Percentiles rank a stretch among this genome's conserved stretches.
Evolutionary conservation across 2,113 vertebrate species (phyloP).

Genomic region (Scophthalmus maximus): DNA sequence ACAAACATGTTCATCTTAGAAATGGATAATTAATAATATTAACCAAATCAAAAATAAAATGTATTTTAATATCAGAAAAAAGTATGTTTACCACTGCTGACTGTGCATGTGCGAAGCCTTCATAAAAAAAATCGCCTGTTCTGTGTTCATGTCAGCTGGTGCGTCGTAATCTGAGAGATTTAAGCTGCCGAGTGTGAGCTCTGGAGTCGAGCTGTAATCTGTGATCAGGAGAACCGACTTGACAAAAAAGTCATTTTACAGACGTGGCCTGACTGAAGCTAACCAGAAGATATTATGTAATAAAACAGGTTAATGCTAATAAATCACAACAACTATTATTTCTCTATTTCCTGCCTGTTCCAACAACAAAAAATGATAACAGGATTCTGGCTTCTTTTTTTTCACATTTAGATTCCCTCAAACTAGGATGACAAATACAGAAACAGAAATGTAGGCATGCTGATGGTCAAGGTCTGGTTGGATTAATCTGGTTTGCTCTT

Average conservation of each 20-base stretch:
- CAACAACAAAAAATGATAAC: neutral
- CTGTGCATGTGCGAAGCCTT: conserved; percentile 1
- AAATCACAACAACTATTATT: neutral
- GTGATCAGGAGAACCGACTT: conserved; percentile 45
- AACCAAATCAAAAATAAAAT: neutral
- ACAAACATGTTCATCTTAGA: too few relatives aligned
- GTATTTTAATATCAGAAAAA: neutral
- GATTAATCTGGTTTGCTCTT: conserved; percentile 49
- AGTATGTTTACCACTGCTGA: neutral
- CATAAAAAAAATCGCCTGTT: conserved; percentile 5
- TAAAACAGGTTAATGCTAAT: neutral
- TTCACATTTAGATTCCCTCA: neutral
- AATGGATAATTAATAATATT: too few relatives aligned
- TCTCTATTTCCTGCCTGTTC: neutral
- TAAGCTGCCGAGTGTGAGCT: conserved; percentile 23
- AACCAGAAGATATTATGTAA: neutral
- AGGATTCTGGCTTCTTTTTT: neutral
- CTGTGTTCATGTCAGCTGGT: conserved; percentile 16
- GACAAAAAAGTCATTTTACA: conserved; percentile 29
- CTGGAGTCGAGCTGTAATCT: conserved; percentile 38
- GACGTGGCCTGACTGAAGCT: neutral
- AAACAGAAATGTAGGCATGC: neutral
- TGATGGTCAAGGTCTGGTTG: conserved; percentile 8
- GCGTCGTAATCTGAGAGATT: conserved; percentile 41
- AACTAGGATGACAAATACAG: conserved; percentile 5